Base-by-base conservation (phyloP, 2,888 invertebrate species). In the Hesperia comma region DNA sequence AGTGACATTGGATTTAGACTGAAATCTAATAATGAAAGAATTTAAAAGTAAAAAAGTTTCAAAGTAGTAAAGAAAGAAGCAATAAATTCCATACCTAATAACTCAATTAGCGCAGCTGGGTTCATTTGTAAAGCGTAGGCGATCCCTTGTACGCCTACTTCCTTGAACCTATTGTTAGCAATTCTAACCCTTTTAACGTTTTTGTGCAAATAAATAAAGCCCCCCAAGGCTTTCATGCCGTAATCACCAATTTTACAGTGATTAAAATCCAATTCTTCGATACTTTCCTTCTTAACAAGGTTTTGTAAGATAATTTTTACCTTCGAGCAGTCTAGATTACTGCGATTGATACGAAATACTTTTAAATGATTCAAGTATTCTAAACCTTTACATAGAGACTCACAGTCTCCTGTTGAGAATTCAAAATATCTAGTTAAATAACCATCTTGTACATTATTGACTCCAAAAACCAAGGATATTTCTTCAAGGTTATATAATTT, bases 221-320 rank as follows among this genome's bases (percentile, higher is more conserved):
- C 94, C 0, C 94, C 95, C 2, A 95, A 83, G 17, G 95, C 95
- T 67, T 94, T 90, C 75, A 95, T 94, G 0, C 95, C 95, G 55
- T 90, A 87, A 77, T 95, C 93, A 2, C 92, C 93, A 58, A 95
- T 94, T 73, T 93, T 92, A 78, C 95, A 95, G 77, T 95, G 94
- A 68, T 95, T 95, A 58, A 95, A 93, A 79, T 95, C 94, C 40
- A 95, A 76, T 75, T 94, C 94, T 70, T 93, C 90, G 37, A 95
- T 82, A 73, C 89, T 82, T 69, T 87, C 89, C 71, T 92, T 90
- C 70, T 92, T 93, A 0, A 88, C 84, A 19, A 93, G 81, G 71
- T 93, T 88, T 76, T 94, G 94, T 33, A 95, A 86, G 54, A 95
- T 87, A 1, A 94, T 81, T 67, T 94, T 94, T 0, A 92, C 92